Evolutionary conservation across 2,888 invertebrate genomes (phyloP), one percentile per base, ranked within the genome.

Genomic region (Phengaris arion): DNA sequence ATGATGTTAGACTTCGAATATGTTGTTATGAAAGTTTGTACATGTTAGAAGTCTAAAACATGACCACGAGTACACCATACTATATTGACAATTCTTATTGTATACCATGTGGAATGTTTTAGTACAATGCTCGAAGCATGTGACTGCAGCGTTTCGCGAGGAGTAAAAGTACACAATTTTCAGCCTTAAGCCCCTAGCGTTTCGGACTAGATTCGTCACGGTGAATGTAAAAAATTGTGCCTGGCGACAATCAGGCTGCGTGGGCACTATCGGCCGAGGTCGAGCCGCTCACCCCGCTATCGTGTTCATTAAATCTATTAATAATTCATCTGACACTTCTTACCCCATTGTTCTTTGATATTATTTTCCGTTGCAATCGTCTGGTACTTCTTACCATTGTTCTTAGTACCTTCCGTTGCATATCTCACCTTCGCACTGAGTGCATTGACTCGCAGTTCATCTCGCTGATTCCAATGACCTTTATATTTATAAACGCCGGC

Each of bases 211-310:
- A 76, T 64, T 81, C 77, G 79, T 76, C 77, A 78, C 74, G 79
- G 80, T 78, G 78, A 79, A 79, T 82, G 82, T 84, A 84, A 85
- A 86, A 72, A 79, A 85, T 82, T 78, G 81, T 85, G 81, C 86
- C 81, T 85, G 93, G 93, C 92, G 93, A 92, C 93, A 92, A 90
- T 89, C 91, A 85, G 93, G 89, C 93, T 93, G 92, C 93, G 93
- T 92, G 92, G 93, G 93, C 90, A 84, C 88, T 91, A 91, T 92
- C 92, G 81, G 80, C 79, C 89, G 89, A 91, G 92, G 92, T 91
- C 92, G 89, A 86, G 81, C 86, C 88, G 91, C 89, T 92, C 92
- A 91, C 92, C 92, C 92, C 85, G 85, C 89, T 91, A 91, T 90
- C 91, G 83, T 83, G 81, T 83, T 81, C 89, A 89, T 90, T 92